Conservation (phyloP, 2,888 invertebrate genomes). For the Megalurothrips usitatus region DNA sequence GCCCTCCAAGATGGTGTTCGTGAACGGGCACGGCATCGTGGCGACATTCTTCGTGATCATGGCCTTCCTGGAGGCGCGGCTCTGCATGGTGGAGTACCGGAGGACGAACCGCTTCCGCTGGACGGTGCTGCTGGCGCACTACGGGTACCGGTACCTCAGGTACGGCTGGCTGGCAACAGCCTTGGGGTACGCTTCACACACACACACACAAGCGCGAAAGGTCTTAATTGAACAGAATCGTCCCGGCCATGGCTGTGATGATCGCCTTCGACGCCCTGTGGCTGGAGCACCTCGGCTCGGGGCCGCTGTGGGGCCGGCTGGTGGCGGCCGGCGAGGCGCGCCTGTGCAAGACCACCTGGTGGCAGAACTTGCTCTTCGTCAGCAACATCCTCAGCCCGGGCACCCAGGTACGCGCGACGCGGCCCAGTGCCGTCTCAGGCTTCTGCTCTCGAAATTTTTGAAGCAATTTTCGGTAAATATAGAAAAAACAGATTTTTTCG, state of each 20-base stretch:
- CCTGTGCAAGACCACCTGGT: constrained; percentile 63
- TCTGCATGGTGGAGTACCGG: neutral
- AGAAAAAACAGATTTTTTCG: neutral
- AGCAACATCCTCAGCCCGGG: constrained; percentile 67
- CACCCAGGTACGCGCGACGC: constrained; percentile 55
- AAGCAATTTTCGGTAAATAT: neutral
- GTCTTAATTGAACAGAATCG: neutral
- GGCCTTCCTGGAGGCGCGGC: neutral
- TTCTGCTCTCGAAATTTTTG: too few relatives aligned
- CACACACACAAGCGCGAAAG: neutral
- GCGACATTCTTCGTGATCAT: neutral
- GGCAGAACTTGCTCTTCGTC: constrained; percentile 63
- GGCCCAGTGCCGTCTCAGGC: too few relatives aligned
- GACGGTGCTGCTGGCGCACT: neutral
- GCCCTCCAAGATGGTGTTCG: neutral
- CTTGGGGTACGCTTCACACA: neutral
- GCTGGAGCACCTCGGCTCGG: constrained; percentile 48
- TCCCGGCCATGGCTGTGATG: neutral
- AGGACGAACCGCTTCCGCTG: neutral
- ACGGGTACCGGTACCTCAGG: neutral
- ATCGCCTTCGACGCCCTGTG: neutral
- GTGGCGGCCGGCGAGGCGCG: constrained; percentile 61
- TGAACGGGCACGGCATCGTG: neutral
- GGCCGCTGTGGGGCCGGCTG: constrained; percentile 61
- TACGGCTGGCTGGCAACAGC: neutral